Conservation (phyloP, 92 coral and sea anemone genomes). For the Pocillopora grandis region DNA sequence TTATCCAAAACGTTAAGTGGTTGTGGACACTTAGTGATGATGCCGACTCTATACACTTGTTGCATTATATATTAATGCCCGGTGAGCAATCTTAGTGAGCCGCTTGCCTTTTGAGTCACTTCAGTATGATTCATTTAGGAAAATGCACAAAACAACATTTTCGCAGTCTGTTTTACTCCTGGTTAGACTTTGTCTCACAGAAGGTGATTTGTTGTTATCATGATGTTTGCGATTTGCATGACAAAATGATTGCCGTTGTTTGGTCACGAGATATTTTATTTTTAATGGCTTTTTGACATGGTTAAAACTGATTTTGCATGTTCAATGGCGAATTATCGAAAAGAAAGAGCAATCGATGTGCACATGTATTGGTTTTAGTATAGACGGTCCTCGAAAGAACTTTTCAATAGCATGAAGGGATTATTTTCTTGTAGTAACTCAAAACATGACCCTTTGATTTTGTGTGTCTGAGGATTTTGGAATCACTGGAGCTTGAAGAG, state of each 20-base stretch:
- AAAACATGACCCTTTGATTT: not conserved
- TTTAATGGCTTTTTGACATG: constrained; percentile 6
- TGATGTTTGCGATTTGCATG: constrained; percentile 30
- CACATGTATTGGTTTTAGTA: constrained; percentile 17
- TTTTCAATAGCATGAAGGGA: not conserved
- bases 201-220: constrained; percentile 15
- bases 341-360: not conserved
- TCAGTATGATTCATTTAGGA: not conserved
- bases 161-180: too few relatives aligned
- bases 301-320: constrained; percentile 37
- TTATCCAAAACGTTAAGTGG: constrained; percentile 14
- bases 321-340: constrained; percentile 3
- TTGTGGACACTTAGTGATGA: not conserved
- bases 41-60: not conserved
- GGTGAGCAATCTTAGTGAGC: not conserved
- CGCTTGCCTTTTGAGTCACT: not conserved
- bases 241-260: constrained; percentile 12
- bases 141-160: not conserved
- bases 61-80: not conserved
- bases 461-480: not conserved
- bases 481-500: not conserved
- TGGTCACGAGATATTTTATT: constrained; percentile 30
- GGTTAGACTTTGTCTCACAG: not conserved
- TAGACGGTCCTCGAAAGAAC: constrained; percentile 9
- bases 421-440: not conserved